Percentiles rank a stretch among this genome's conserved stretches.
phyloP scores from a whole-genome alignment of 2,888 invertebrate genomes.

The Phaedon cochleariae region DNA sequence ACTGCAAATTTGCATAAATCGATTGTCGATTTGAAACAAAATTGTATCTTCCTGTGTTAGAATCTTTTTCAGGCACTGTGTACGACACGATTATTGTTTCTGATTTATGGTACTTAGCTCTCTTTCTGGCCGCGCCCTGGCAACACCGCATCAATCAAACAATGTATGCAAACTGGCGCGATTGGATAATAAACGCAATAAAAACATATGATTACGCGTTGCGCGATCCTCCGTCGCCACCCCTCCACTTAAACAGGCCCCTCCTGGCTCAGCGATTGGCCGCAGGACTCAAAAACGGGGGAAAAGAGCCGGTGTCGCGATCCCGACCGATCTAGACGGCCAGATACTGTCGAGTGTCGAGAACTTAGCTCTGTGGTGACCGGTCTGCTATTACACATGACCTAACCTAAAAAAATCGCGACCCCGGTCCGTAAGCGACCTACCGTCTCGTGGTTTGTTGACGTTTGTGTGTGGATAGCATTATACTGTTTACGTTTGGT shows the following conservation, averaged over 20 bases:
- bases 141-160: conserved; percentile 40
- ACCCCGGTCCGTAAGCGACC: neutral
- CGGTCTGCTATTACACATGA: conserved; percentile 40
- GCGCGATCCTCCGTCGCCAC: conserved; percentile 51
- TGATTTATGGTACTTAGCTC: neutral
- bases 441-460: neutral
- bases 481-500: conserved; percentile 19
- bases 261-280: conserved; percentile 55
- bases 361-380: neutral
- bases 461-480: conserved; percentile 21
- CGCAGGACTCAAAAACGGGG: conserved; percentile 38
- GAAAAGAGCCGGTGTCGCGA: conserved; percentile 39
- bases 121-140: neutral
- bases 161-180: conserved; percentile 52
- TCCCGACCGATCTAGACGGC: conserved; percentile 33
- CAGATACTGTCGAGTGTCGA: neutral
- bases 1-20: no score
- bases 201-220: conserved; percentile 59
- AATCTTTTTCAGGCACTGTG: no score
- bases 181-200: conserved; percentile 59
- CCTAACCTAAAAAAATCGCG: conserved; percentile 45
- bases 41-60: no score
- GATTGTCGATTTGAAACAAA: no score
- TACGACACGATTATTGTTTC: no score
- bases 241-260: conserved; percentile 57